A percentile compares a stretch with the other conserved stretches of the same genome.
These are phyloP conservation scores for Semnornis frantzii DNA, from an alignment of 2,113 vertebrate genomes.

Conservation along the genomic window DNA sequence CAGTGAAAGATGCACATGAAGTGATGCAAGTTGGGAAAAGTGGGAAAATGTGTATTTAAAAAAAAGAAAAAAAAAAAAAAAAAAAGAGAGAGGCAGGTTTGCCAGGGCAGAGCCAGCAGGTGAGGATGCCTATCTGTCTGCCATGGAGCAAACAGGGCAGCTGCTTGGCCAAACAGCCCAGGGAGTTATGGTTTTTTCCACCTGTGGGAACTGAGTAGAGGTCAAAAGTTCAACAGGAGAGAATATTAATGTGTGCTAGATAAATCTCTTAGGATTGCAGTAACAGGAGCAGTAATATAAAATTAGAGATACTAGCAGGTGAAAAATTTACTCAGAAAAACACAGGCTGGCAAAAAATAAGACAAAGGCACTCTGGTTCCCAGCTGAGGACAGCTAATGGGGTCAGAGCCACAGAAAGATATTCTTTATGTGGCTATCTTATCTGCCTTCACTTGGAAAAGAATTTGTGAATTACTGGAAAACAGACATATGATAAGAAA, in stretches of 20 bases:
- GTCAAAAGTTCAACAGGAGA: not conserved
- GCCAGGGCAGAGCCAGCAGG: not conserved
- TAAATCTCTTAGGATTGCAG: not conserved
- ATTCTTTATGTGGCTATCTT: not conserved
- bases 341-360: not conserved
- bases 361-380: not conserved
- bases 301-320: constrained; percentile 6
- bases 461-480: not conserved
- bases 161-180: not conserved
- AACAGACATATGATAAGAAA: not conserved
- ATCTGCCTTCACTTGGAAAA: not conserved
- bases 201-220: not conserved
- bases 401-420: constrained; percentile 25
- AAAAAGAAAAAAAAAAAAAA: not conserved
- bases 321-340: constrained; percentile 17
- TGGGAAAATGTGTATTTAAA: not conserved
- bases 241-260: not conserved
- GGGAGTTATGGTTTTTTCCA: not conserved
- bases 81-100: not conserved
- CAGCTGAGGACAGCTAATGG: constrained; percentile 12
- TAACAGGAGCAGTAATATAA: constrained; percentile 10
- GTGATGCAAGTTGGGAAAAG: accelerated
- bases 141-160: not conserved
- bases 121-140: not conserved
- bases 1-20: accelerated